Evolutionary conservation across 2,797 vertebrate genomes (phyloP), one percentile per base, ranked within the genome.

Genomic region (Fistularia commersonii): DNA sequence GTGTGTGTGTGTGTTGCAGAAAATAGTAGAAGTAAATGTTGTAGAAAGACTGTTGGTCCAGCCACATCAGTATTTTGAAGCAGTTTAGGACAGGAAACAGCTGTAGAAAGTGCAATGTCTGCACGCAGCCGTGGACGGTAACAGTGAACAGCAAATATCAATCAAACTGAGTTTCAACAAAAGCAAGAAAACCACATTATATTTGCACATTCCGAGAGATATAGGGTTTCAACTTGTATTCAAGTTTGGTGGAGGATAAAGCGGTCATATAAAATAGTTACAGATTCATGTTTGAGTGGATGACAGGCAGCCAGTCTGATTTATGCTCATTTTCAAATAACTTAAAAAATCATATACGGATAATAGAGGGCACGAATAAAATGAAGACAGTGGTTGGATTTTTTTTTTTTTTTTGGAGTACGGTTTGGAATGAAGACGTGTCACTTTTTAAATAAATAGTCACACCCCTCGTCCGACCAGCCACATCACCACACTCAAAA

Each of bases 21-120:
- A n/a, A n/a, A n/a, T n/a, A n/a, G n/a, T n/a, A n/a, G n/a, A n/a
- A n/a, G n/a, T 15, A 10, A 48, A 48, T 36, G 36, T 48, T 48
- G 10, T 15, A 31, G 23, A 38, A 48, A 48, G 46, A 1, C 45
- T 15, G 45, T 11, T 71, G 78, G 64, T 77, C 68, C 66, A 67
- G 59, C 69, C 70, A 23, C 63, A 78, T 72, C 69, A 75, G 83
- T 88, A 72, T 86, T 41, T 84, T 81, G 79, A 38, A 90, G 81
- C 86, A 91, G 87, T 88, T 84, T 84, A 73, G 72, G 68, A 77
- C 75, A 79, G 85, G 91, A 92, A 91, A 89, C 89, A 92, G 89
- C 90, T 91, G 87, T 84, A 73, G 57, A 63, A 77, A 83, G 65
- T 42, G 61, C 66, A 62, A 71, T 81, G 79, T 69, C 70, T 81